phyloP scores from a whole-genome alignment of 2,888 invertebrate species.

The Tiphia femorata region DNA sequence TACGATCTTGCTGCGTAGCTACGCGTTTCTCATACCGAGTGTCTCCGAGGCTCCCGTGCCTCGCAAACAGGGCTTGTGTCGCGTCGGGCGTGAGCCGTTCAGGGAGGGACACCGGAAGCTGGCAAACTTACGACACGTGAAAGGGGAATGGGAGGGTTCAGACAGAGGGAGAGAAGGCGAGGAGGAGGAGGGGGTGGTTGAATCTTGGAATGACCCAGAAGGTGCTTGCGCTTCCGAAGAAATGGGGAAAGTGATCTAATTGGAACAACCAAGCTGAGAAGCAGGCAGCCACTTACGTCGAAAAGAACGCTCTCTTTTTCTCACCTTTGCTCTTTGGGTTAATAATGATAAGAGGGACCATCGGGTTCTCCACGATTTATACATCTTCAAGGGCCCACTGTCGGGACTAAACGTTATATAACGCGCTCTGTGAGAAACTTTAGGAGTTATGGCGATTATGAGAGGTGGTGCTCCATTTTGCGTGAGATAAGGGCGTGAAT shows the following conservation, averaged over 20 bases:
- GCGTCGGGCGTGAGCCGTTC: constrained; percentile 41
- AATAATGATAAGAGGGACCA: too few relatives aligned
- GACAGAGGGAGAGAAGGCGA: too few relatives aligned
- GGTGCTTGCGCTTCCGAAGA: background rate
- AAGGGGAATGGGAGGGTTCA: constrained; percentile 36
- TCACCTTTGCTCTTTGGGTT: too few relatives aligned
- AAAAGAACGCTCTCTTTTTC: constrained; percentile 3
- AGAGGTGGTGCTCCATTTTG: too few relatives aligned
- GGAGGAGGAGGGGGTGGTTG: background rate
- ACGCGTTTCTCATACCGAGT: constrained; percentile 69
- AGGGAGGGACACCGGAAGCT: constrained; percentile 43
- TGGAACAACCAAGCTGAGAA: background rate
- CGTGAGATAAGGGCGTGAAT: too few relatives aligned
- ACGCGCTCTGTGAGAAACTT: too few relatives aligned
- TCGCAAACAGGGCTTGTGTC: constrained; percentile 58
- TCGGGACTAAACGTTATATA: too few relatives aligned
- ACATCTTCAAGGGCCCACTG: too few relatives aligned
- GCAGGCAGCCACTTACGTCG: constrained; percentile 8
- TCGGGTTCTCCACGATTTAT: too few relatives aligned
- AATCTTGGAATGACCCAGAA: background rate
- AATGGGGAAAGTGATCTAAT: background rate
- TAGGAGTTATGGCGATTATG: too few relatives aligned
- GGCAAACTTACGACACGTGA: constrained; percentile 59
- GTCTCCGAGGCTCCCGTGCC: constrained; percentile 56
- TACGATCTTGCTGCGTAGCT: constrained; percentile 69